These are phyloP conservation scores for Prosapia bicincta DNA, from an alignment of 2,888 invertebrate genomes.

Conservation along the genomic window DNA sequence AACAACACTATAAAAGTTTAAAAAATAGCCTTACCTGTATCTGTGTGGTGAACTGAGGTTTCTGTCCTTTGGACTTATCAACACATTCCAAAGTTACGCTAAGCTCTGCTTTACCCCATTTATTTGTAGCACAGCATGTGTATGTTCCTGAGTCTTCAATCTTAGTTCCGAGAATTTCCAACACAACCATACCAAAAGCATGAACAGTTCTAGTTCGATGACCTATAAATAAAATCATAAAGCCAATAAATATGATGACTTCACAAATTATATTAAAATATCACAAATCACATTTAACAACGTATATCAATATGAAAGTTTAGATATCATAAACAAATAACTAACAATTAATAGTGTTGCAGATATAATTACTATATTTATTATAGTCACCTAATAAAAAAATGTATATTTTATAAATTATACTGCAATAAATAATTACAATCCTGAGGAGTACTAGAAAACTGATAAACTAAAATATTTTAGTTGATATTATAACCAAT, in stretches of 20 bases:
- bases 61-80: constrained; percentile 80
- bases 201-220: constrained; percentile 90
- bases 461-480: no score
- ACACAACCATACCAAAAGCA: constrained; percentile 95
- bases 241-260: not conserved
- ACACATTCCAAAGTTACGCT: constrained; percentile 78
- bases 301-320: not conserved
- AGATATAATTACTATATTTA: no score
- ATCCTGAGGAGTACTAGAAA: no score
- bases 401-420: no score
- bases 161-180: constrained; percentile 93
- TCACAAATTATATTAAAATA: constrained; percentile 7
- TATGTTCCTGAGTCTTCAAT: constrained; percentile 89
- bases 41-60: constrained; percentile 84
- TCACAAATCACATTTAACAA: not conserved
- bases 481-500: no score
- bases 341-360: no score
- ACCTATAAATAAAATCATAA: constrained; percentile 42
- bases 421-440: no score
- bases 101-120: constrained; percentile 84
- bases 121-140: constrained; percentile 84
- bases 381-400: no score
- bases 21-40: constrained; percentile 56
- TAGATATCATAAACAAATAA: not conserved
- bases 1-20: no score